Evolutionary conservation across 2,888 invertebrate genomes (phyloP).

Genomic region (Pollenia amentaria): DNA sequence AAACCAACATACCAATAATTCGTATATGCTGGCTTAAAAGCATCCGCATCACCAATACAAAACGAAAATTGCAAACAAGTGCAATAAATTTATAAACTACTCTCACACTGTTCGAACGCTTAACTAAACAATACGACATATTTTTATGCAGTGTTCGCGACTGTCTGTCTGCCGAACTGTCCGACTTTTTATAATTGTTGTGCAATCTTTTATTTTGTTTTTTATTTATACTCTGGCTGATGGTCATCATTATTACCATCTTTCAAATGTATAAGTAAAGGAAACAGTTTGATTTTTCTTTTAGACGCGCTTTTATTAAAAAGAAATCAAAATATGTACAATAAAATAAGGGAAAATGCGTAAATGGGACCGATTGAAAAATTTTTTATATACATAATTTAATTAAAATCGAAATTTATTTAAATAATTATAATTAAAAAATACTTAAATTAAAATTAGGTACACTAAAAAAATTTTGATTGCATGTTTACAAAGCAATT

Average conservation of each 20-base stretch:
- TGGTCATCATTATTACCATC: slow-evolving; percentile 45
- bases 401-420: slow-evolving; percentile 19
- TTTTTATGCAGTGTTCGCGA: slow-evolving; percentile 10
- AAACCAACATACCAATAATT: not conserved
- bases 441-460: slow-evolving; percentile 16
- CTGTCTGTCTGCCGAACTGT: not conserved
- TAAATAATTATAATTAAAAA: slow-evolving; percentile 15
- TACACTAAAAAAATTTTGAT: no score
- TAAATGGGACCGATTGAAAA: not conserved
- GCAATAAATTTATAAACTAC: not conserved
- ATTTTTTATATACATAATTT: not conserved
- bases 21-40: slow-evolving; percentile 55
- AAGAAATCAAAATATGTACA: not conserved
- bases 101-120: slow-evolving; percentile 17
- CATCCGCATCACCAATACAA: slow-evolving; percentile 54
- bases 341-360: not conserved
- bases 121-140: slow-evolving; percentile 22
- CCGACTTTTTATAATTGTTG: slow-evolving; percentile 58
- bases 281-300: slow-evolving; percentile 50
- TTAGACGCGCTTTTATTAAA: slow-evolving; percentile 46
- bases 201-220: slow-evolving; percentile 33
- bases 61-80: slow-evolving; percentile 21
- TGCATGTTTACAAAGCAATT: no score
- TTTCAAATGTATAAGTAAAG: slow-evolving; percentile 19
- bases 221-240: slow-evolving; percentile 6